phyloP scores from a whole-genome alignment of 2,888 invertebrate genomes.

The Dinocampus coccinellae region DNA sequence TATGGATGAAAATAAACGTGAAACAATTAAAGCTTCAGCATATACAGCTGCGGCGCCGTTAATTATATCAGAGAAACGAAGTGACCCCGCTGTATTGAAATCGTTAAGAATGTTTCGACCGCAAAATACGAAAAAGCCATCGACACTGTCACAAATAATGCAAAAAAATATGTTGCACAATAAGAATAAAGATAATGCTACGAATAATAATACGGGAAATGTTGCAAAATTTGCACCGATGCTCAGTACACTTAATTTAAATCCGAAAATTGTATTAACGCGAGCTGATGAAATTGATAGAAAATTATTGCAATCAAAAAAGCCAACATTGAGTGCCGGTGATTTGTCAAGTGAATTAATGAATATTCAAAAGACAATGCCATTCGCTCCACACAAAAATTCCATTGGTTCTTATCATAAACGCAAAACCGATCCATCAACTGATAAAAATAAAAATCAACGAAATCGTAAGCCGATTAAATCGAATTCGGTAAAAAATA shows the following conservation, averaged over 20 bases:
- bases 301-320: conserved; percentile 55
- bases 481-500: conserved; percentile 52
- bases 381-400: conserved; percentile 57
- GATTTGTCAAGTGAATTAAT: conserved; percentile 62
- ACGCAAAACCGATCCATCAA: conserved; percentile 46
- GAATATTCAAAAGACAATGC: conserved; percentile 63
- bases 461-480: conserved; percentile 47
- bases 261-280: conserved; percentile 68
- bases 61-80: conserved; percentile 65
- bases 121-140: conserved; percentile 55
- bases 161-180: conserved; percentile 39
- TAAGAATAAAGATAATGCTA: conserved; percentile 42
- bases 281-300: conserved; percentile 62
- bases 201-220: conserved; percentile 42
- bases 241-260: conserved; percentile 68
- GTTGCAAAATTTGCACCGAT: conserved; percentile 63
- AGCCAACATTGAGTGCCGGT: conserved; percentile 56
- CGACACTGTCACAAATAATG: conserved; percentile 44
- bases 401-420: conserved; percentile 57
- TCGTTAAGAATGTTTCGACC: conserved; percentile 72
- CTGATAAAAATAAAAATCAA: conserved; percentile 35
- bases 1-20: conserved; percentile 65
- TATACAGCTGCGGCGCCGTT: conserved; percentile 63
- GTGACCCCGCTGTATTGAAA: conserved; percentile 72
- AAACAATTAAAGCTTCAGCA: conserved; percentile 64